phyloP scores from a whole-genome alignment of 2,888 invertebrate species.

The Drosophila barbarae region DNA sequence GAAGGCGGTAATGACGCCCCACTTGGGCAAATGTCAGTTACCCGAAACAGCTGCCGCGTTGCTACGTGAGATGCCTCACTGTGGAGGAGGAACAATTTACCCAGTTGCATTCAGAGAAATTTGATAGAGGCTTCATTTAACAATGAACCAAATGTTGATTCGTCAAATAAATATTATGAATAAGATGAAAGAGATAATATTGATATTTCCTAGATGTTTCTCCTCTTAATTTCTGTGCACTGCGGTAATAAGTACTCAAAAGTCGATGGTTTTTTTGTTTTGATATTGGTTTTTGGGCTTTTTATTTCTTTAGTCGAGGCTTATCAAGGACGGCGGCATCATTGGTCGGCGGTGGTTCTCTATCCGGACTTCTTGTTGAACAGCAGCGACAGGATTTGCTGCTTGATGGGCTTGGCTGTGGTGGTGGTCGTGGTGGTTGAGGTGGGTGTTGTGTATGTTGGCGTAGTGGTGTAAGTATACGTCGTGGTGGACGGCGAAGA shows the following conservation, averaged over 20 bases:
- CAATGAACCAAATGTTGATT: neutral
- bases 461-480: slow-evolving; percentile 38
- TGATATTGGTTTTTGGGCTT: slow-evolving; percentile 35
- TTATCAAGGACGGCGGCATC: slow-evolving; percentile 28
- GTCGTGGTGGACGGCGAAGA: slow-evolving; percentile 29
- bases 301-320: slow-evolving; percentile 50
- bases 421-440: slow-evolving; percentile 16
- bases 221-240: too few relatives aligned
- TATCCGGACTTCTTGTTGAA: slow-evolving; percentile 64
- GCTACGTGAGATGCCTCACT: slow-evolving; percentile 25
- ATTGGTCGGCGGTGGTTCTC: neutral
- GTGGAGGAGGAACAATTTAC: neutral
- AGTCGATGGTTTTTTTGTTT: slow-evolving; percentile 16
- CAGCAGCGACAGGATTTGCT: slow-evolving; percentile 57
- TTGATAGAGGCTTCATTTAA: neutral
- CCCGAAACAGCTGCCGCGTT: slow-evolving; percentile 3
- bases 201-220: neutral
- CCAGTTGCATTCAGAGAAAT: neutral
- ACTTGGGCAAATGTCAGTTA: slow-evolving; percentile 43
- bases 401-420: slow-evolving; percentile 57
- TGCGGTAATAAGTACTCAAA: slow-evolving; percentile 3
- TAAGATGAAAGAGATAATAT: neutral
- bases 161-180: neutral
- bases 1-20: slow-evolving; percentile 29
- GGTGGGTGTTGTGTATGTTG: slow-evolving; percentile 1